Evolutionary conservation across 2,113 vertebrate species (phyloP).

Genomic region (Oxyura jamaicensis): DNA sequence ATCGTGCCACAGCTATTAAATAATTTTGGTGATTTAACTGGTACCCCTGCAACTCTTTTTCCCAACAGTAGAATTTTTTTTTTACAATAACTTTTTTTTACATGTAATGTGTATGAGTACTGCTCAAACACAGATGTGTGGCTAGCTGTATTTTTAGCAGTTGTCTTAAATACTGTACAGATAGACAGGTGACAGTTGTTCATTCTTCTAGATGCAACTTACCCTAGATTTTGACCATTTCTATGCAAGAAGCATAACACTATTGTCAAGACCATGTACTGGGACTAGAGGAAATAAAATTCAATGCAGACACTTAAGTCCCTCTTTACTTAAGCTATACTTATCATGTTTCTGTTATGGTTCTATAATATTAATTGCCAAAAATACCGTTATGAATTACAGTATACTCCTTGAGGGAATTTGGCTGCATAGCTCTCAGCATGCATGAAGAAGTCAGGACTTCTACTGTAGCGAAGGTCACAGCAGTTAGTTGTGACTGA

Average conservation of each 20-base stretch:
- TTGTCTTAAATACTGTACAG: background rate
- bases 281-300: background rate
- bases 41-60: background rate
- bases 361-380: background rate
- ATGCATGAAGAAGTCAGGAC: background rate
- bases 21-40: background rate
- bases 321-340: background rate
- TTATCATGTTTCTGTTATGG: background rate
- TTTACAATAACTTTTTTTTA: background rate
- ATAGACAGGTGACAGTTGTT: background rate
- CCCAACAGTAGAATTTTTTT: background rate
- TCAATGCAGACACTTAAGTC: background rate
- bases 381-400: background rate
- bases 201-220: background rate
- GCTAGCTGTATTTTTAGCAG: background rate
- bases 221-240: background rate
- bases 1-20: background rate
- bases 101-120: background rate
- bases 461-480: background rate
- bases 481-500: background rate
- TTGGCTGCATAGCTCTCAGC: background rate
- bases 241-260: background rate
- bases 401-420: accelerated
- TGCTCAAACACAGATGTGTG: background rate
- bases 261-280: background rate